A percentile compares a stretch with the other conserved stretches of the same genome.
These are phyloP conservation scores for Chlamydotis undulata DNA, from an alignment of 2,113 vertebrate species.

Conservation along the genomic window DNA sequence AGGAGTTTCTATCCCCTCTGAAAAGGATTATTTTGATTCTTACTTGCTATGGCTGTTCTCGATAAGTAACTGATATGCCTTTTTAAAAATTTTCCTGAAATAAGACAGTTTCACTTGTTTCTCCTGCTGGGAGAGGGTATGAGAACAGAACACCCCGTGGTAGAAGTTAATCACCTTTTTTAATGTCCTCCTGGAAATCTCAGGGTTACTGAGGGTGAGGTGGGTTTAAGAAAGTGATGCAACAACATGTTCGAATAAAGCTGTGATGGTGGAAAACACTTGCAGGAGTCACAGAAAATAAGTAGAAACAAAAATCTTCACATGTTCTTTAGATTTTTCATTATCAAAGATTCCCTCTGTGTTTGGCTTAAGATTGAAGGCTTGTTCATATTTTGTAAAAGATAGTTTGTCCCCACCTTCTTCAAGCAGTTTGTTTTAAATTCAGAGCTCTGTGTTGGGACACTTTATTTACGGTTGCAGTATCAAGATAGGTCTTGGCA, in stretches of 20 bases:
- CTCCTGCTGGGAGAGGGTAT: neutral
- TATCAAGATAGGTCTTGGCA: slow-evolving; percentile 37
- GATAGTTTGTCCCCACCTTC: neutral
- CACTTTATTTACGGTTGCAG: slow-evolving; percentile 10
- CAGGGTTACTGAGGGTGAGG: neutral
- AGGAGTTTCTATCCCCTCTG: neutral
- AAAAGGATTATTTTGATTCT: neutral
- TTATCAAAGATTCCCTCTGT: neutral
- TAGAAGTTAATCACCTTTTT: neutral
- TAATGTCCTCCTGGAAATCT: neutral
- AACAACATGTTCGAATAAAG: neutral
- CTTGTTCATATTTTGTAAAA: neutral
- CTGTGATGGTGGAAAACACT: neutral
- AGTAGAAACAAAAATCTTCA: neutral
- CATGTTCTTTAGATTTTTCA: neutral
- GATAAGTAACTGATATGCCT: neutral
- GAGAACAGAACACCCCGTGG: neutral
- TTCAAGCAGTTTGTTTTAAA: slow-evolving; percentile 41
- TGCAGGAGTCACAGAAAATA: neutral
- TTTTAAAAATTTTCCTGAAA: neutral
- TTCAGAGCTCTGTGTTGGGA: neutral
- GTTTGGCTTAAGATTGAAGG: neutral
- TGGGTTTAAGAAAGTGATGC: neutral
- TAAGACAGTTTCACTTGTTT: neutral
- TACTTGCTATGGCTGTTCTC: neutral